phyloP scores from a whole-genome alignment of 2,113 vertebrate genomes.

The Phylloscopus whistleri region DNA sequence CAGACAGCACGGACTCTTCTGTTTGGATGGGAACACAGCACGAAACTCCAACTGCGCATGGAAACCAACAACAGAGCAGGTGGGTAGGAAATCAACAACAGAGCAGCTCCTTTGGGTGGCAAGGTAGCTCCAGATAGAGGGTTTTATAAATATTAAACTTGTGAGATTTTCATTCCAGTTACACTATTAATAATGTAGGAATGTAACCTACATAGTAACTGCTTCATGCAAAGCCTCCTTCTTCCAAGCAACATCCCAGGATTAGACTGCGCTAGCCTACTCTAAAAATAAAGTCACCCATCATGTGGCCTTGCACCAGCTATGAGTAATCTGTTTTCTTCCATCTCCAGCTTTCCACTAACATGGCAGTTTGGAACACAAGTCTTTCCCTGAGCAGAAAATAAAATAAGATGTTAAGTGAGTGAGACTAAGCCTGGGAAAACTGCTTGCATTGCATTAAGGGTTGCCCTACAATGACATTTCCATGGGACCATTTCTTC shows the following conservation, averaged over 20 bases:
- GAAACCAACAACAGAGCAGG: not conserved
- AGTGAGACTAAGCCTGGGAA: not conserved
- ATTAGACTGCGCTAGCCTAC: not conserved
- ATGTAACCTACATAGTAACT: not conserved
- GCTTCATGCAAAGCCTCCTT: not conserved
- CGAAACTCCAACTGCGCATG: not conserved
- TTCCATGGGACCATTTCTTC: not conserved
- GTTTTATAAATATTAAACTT: not conserved
- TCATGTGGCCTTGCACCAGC: not conserved
- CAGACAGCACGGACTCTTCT: not conserved
- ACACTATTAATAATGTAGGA: not conserved
- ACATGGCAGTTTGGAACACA: slow-evolving; percentile 3
- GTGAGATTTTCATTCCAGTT: not conserved
- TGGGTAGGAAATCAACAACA: not conserved
- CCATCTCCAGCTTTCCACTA: slow-evolving; percentile 7
- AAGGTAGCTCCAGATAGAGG: not conserved
- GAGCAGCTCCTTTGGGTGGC: not conserved
- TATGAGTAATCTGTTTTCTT: slow-evolving; percentile 29
- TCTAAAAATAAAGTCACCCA: slow-evolving; percentile 42
- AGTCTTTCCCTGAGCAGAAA: not conserved
- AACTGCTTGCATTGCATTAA: not conserved
- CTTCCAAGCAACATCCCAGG: not conserved
- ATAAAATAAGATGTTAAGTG: not conserved
- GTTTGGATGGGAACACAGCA: not conserved
- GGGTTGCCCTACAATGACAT: not conserved